Evolutionary conservation across 2,113 vertebrate species (phyloP).

Genomic region (Phaetusa simplex): DNA sequence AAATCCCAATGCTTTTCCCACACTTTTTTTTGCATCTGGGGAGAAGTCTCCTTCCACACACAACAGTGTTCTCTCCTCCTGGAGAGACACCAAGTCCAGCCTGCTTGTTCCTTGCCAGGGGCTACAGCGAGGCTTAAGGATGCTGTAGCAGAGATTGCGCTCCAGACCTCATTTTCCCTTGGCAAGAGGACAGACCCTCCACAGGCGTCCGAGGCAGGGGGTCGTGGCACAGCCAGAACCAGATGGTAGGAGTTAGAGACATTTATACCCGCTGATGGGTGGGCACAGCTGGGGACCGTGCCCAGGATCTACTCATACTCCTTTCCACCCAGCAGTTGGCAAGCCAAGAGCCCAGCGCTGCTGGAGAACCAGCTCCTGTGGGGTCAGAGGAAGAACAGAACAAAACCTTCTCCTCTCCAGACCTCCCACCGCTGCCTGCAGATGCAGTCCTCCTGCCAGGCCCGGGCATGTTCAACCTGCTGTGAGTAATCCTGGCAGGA

Average conservation of each 20-base stretch:
- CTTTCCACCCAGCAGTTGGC: background rate
- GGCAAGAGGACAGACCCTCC: background rate
- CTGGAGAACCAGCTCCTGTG: background rate
- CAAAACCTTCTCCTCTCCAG: background rate
- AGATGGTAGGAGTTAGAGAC: background rate
- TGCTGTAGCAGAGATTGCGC: background rate
- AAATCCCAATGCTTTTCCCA: background rate
- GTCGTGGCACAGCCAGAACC: background rate
- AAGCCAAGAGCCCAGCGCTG: background rate
- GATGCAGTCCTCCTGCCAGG: background rate
- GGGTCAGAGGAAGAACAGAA: background rate
- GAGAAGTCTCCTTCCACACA: background rate
- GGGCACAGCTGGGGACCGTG: background rate
- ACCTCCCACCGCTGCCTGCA: background rate
- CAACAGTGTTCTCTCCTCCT: background rate
- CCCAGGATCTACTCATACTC: background rate
- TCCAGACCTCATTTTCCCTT: background rate
- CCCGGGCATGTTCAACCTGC: fast-evolving
- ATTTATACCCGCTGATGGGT: background rate
- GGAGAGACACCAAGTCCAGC: background rate
- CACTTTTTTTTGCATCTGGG: background rate
- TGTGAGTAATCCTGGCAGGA: background rate
- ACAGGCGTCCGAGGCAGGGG: background rate
- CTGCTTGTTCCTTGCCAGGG: background rate
- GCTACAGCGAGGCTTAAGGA: background rate